Conservation (phyloP, 2,797 vertebrate genomes). For the Chloroceryle inda region DNA sequence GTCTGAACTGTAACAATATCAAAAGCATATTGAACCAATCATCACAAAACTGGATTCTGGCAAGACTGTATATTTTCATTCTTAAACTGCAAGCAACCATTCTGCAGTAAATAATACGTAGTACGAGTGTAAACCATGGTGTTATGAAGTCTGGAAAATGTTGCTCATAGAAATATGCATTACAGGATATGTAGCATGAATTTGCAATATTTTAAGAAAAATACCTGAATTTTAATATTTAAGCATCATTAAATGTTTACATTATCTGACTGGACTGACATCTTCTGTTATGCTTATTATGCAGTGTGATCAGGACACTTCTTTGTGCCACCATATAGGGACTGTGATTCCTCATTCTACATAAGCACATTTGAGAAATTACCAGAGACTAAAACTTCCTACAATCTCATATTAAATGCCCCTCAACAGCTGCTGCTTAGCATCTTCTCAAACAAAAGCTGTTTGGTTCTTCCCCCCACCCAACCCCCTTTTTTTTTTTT, state of each 20-base stretch:
- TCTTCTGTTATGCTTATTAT: not conserved
- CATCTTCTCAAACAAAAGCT: not conserved
- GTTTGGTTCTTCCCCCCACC: not conserved
- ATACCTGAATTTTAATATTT: not conserved
- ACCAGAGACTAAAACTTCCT: not conserved
- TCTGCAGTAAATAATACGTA: not conserved
- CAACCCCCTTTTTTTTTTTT: not conserved
- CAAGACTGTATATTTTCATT: not conserved
- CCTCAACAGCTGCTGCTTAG: not conserved
- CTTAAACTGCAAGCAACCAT: not conserved
- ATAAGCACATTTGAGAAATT: not conserved
- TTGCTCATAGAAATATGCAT: not conserved
- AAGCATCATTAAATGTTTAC: not conserved
- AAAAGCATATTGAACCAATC: not conserved
- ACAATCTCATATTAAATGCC: not conserved
- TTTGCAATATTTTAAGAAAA: not conserved
- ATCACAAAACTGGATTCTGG: not conserved
- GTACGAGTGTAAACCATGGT: not conserved
- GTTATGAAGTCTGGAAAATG: not conserved
- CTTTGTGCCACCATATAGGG: not conserved
- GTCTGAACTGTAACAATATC: constrained; percentile 1
- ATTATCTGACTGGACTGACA: not conserved
- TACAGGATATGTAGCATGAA: not conserved
- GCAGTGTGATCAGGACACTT: not conserved
- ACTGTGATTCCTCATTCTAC: not conserved